Conservation (phyloP, 1,140 invertebrate genomes). For the Steinernema khuongi region DNA sequence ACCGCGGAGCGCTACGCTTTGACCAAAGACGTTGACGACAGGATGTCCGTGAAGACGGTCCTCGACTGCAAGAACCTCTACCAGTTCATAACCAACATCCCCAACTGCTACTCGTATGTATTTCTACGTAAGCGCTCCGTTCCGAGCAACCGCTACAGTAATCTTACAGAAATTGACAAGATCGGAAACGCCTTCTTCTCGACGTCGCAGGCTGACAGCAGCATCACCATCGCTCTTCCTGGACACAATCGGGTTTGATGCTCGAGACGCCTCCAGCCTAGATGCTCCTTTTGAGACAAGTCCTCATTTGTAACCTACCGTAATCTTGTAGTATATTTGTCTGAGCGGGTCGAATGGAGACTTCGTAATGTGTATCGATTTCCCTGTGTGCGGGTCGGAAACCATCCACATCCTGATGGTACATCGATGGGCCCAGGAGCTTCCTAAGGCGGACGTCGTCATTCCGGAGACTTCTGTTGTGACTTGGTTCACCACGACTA, state of each 20-base stretch:
- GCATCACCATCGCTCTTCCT: neutral
- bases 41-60: neutral
- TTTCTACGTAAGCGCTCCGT: neutral
- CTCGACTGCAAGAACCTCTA: neutral
- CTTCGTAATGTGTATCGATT: neutral
- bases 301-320: neutral
- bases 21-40: neutral
- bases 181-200: conserved; percentile 6
- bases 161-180: neutral
- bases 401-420: neutral
- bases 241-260: neutral
- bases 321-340: neutral
- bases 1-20: neutral
- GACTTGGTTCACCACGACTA: neutral
- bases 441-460: neutral
- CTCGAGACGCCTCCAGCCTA: neutral
- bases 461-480: neutral
- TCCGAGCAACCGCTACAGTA: neutral
- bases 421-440: neutral
- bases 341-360: neutral
- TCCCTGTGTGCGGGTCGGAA: neutral
- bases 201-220: neutral
- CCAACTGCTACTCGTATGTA: neutral
- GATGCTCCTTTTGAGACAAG: neutral
- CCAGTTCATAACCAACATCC: neutral